Percentiles rank a stretch among this genome's conserved stretches.
These are phyloP conservation scores for Eueides isabella DNA, from an alignment of 1,140 invertebrate genomes.

Conservation along the genomic window DNA sequence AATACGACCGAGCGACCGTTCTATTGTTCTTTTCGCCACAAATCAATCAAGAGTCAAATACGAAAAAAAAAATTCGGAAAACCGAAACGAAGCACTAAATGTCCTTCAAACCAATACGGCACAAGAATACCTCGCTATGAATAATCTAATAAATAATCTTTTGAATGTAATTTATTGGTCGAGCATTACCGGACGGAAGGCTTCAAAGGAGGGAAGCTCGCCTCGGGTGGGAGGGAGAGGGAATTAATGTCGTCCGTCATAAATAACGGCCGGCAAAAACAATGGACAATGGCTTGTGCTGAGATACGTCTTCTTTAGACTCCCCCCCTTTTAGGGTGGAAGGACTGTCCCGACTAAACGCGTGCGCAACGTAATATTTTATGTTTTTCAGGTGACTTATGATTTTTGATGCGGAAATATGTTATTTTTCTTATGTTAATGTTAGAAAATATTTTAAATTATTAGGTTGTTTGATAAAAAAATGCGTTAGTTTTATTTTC, in stretches of 20 bases:
- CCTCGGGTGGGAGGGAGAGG: slow-evolving; percentile 48
- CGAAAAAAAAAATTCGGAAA: slow-evolving; percentile 58
- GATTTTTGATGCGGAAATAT: not conserved
- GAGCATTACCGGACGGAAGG: slow-evolving; percentile 75
- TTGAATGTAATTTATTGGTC: slow-evolving; percentile 77
- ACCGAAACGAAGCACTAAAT: slow-evolving; percentile 53
- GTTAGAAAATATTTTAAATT: too few species aligned
- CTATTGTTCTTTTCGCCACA: slow-evolving; percentile 63
- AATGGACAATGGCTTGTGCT: slow-evolving; percentile 79
- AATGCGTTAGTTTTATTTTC: too few species aligned
- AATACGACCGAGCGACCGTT: slow-evolving; percentile 37
- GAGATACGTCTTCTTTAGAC: slow-evolving; percentile 79
- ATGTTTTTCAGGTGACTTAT: not conserved
- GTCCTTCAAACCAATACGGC: slow-evolving; percentile 77
- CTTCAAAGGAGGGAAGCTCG: slow-evolving; percentile 41
- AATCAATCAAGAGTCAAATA: slow-evolving; percentile 66
- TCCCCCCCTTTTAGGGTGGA: slow-evolving; percentile 43
- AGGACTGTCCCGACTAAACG: slow-evolving; percentile 53
- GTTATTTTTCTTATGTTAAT: not conserved
- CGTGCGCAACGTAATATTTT: slow-evolving; percentile 58
- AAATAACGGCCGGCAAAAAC: slow-evolving; percentile 79
- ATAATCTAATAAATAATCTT: slow-evolving; percentile 82
- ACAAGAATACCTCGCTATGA: slow-evolving; percentile 71
- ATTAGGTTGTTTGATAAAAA: too few species aligned
- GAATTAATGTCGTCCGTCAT: slow-evolving; percentile 71